Percentiles rank a stretch among this genome's conserved stretches.
phyloP scores from a whole-genome alignment of 2,113 vertebrate species.

The Globicephala melas region DNA sequence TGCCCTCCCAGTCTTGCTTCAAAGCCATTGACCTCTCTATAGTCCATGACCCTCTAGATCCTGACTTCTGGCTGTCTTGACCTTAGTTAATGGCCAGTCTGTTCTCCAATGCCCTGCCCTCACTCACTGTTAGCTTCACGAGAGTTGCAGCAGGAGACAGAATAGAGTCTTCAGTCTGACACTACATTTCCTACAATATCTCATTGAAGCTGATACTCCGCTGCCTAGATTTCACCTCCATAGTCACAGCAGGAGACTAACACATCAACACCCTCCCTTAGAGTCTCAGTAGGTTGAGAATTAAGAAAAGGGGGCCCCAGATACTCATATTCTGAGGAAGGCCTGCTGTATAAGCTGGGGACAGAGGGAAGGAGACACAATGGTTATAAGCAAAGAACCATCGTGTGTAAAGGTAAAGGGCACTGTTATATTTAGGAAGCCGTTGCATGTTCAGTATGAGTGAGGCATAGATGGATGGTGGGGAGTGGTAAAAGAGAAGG shows the following conservation, averaged over 20 bases:
- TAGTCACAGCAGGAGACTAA: neutral
- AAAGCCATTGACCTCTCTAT: neutral
- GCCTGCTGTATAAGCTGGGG: neutral
- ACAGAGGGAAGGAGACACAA: neutral
- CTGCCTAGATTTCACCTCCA: neutral
- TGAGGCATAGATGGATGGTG: neutral
- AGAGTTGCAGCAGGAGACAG: neutral
- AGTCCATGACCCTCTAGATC: neutral
- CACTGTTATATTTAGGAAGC: neutral
- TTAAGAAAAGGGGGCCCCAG: neutral
- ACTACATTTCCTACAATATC: neutral
- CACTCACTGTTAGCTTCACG: neutral
- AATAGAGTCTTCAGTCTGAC: neutral
- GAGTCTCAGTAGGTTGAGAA: neutral
- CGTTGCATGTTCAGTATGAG: neutral
- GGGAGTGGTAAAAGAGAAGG: neutral
- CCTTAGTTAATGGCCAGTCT: conserved; percentile 12
- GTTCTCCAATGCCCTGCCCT: neutral
- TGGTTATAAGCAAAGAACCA: neutral
- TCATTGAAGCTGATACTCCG: neutral
- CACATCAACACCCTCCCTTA: neutral
- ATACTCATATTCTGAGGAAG: neutral
- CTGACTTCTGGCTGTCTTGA: neutral
- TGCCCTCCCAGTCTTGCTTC: neutral
- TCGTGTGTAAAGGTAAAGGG: neutral